Conservation (phyloP, 1,140 invertebrate species). For the Varroa destructor region DNA sequence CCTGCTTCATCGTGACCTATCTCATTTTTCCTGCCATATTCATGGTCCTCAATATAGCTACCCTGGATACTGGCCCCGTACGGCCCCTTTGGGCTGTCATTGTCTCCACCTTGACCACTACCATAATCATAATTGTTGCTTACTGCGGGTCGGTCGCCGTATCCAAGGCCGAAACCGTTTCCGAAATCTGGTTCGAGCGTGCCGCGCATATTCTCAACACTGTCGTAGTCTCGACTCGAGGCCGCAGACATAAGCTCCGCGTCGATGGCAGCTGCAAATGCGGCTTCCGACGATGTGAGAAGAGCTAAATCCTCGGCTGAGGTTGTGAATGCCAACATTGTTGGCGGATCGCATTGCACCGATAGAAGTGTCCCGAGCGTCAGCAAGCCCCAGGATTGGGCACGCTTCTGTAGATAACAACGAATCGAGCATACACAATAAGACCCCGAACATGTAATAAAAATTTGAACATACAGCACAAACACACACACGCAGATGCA, state of each 20-base stretch:
- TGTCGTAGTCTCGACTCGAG: conserved; percentile 25
- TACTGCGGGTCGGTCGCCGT: neutral
- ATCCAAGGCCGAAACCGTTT: too few relatives aligned
- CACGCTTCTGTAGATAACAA: too few relatives aligned
- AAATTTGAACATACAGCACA: too few relatives aligned
- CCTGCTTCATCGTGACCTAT: too few relatives aligned
- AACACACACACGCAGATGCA: too few relatives aligned
- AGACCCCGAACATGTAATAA: too few relatives aligned
- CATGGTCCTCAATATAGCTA: neutral
- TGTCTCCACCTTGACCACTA: neutral
- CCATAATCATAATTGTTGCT: conserved; percentile 9
- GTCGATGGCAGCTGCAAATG: conserved; percentile 1
- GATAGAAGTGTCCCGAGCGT: too few relatives aligned
- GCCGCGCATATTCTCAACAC: conserved; percentile 11
- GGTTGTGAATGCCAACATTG: too few relatives aligned
- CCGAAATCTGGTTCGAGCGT: neutral
- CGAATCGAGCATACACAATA: too few relatives aligned
- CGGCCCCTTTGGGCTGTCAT: neutral
- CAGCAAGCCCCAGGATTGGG: too few relatives aligned
- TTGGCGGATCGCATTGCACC: too few relatives aligned
- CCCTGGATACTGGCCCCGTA: neutral
- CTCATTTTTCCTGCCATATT: too few relatives aligned
- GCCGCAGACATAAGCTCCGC: conserved; percentile 5
- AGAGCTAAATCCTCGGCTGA: neutral
- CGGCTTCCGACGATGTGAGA: conserved; percentile 13